phyloP scores from a whole-genome alignment of 2,797 vertebrate species.

The Malacoctenus gilli region DNA sequence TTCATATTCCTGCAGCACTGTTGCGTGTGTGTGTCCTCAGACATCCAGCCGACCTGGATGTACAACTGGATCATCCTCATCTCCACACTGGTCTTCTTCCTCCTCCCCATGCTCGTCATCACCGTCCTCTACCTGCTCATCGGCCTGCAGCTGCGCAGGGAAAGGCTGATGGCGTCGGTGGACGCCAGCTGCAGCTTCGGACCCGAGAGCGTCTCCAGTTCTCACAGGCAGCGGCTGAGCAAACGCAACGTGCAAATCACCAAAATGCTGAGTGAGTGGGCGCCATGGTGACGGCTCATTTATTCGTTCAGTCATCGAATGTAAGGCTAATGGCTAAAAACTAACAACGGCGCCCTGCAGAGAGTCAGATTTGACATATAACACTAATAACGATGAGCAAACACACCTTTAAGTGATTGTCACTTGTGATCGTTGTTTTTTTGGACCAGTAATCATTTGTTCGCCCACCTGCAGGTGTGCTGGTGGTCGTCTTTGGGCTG shows the following conservation, averaged over 20 bases:
- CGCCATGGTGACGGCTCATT: too few relatives aligned
- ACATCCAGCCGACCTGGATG: conserved; percentile 74
- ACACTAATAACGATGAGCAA: too few relatives aligned
- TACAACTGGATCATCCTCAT: conserved; percentile 80
- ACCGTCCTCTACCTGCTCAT: conserved; percentile 80
- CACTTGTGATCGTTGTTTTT: conserved; percentile 1
- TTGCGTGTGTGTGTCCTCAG: conserved; percentile 37
- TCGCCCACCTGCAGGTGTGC: conserved; percentile 78
- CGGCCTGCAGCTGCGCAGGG: conserved; percentile 67
- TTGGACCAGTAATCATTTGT: background rate
- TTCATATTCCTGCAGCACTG: background rate
- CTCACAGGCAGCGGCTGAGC: conserved; percentile 58
- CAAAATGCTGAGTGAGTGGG: conserved; percentile 81
- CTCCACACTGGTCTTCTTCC: conserved; percentile 79
- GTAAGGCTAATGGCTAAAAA: too few relatives aligned
- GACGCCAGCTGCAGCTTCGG: conserved; percentile 39
- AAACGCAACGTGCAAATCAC: conserved; percentile 79
- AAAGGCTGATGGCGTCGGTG: conserved; percentile 32
- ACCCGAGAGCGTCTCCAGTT: conserved; percentile 28
- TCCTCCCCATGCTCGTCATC: conserved; percentile 80
- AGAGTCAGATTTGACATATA: too few relatives aligned
- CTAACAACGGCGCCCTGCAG: too few relatives aligned
- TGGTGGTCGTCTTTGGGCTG: conserved; percentile 89
- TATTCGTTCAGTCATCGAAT: background rate
- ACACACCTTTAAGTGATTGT: too few relatives aligned